Evolutionary conservation across 2,113 vertebrate genomes (phyloP), one percentile per base, ranked within the genome.

Genomic region (Edolisoma coerulescens): DNA sequence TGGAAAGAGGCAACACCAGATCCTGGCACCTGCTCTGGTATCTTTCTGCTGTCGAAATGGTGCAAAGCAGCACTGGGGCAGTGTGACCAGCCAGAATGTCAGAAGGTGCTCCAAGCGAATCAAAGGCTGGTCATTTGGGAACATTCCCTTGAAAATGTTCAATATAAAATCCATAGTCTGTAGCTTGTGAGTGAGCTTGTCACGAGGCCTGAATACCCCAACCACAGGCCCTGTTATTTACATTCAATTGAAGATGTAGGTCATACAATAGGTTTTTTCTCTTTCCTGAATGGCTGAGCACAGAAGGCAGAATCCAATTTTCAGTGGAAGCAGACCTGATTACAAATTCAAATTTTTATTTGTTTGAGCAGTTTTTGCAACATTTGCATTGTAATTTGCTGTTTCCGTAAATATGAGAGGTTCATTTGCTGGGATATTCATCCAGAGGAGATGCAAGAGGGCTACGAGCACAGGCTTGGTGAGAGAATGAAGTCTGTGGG

Each of bases 181-280:
- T 45, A 64, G 63, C 76, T 89, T 10, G 1, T 76, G 64, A 87
- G 49, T 18, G 39, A 84, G 53, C 77, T 91, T 0, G 0, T 94
- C 41, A 47, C 1, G 3, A 84, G 52, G 35, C 79, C 45, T 67
- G 67, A 63, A 44, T 71, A 74, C 21, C 52, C 67, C 68, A 52
- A 35, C 28, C 63, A 32, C 39, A 22, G 75, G 42, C 79, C 52
- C 41, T 87, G 93, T 89, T 96, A 94, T 94, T 97, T 92, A 93
- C 92, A 84, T 96, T 92, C 20, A 45, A 42, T 92, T 94, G 77
- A 90, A 96, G 92, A 93, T 94, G 83, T 92, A 89, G 95, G 93
- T 96, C 93, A 92, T 50, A 83, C 59, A 9, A 54, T 74, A 47
- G 33, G 44, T 47, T 93, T 87, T 65, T 90, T 78, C 68, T 84